phyloP scores from a whole-genome alignment of 2,888 invertebrate genomes.

The Trileptium ribeirensis region DNA sequence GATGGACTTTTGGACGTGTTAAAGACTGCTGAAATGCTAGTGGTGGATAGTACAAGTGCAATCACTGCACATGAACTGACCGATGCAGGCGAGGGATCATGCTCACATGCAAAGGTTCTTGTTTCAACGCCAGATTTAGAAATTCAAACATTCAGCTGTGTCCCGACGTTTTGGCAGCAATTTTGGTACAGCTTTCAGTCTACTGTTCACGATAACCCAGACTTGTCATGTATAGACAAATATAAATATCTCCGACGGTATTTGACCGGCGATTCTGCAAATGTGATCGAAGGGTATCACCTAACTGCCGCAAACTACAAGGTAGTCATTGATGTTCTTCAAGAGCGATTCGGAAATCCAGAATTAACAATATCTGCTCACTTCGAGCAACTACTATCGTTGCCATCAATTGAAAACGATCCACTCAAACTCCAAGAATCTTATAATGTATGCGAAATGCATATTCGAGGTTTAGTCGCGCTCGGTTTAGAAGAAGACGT shows the following conservation, averaged over 20 bases:
- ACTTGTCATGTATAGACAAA: not conserved
- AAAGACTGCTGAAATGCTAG: too few species aligned
- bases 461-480: not conserved
- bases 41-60: too few species aligned
- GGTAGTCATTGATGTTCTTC: not conserved
- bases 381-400: not conserved
- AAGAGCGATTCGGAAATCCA: constrained; percentile 4
- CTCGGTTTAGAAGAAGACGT: not conserved
- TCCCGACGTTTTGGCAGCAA: not conserved
- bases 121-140: too few species aligned
- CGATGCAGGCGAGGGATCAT: too few species aligned
- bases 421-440: not conserved
- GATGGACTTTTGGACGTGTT: too few species aligned
- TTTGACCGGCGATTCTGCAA: not conserved
- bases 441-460: not conserved
- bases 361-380: not conserved
- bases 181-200: not conserved
- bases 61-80: too few species aligned
- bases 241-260: not conserved
- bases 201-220: not conserved
- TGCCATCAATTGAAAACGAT: not conserved
- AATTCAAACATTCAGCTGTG: too few species aligned
- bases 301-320: constrained; percentile 1
- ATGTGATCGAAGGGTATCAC: not conserved
- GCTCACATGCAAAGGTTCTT: too few species aligned